Conservation (phyloP, 2,888 invertebrate genomes). For the Leucoptera coffeella region DNA sequence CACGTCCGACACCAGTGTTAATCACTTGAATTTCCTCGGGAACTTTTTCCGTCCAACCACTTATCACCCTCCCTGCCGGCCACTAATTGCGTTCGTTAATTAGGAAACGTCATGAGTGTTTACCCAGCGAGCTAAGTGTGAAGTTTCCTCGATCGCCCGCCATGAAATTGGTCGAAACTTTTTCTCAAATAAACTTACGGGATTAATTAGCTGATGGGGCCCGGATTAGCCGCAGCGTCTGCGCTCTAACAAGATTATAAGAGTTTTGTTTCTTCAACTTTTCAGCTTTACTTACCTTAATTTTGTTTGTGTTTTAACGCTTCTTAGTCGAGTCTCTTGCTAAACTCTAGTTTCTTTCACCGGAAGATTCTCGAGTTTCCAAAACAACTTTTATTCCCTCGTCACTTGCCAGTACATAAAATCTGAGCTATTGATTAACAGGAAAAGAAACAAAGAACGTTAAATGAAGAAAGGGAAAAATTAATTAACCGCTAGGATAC, state of each 20-base stretch:
- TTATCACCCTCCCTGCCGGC: conserved; percentile 30
- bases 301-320: conserved; percentile 26
- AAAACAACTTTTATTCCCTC: too few relatives aligned
- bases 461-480: conserved; percentile 20
- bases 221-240: conserved; percentile 41
- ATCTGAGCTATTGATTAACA: too few relatives aligned
- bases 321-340: too few relatives aligned
- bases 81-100: conserved; percentile 55
- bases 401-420: too few relatives aligned
- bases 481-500: conserved; percentile 22
- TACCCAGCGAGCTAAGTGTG: conserved; percentile 50
- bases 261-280: conserved; percentile 43
- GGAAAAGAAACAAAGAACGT: too few relatives aligned
- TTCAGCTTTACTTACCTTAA: conserved; percentile 41
- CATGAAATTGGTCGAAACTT: conserved; percentile 49
- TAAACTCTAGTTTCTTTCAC: too few relatives aligned
- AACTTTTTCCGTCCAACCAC: conserved; percentile 45
- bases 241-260: conserved; percentile 47
- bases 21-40: conserved; percentile 36
- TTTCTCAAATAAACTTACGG: conserved; percentile 10
- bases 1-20: too few relatives aligned
- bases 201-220: conserved; percentile 52
- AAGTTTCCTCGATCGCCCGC: conserved; percentile 29
- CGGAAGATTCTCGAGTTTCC: too few relatives aligned
- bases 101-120: conserved; percentile 55